Evolutionary conservation across 1,140 invertebrate species (phyloP).

Genomic region (Gerris buenoi): DNA sequence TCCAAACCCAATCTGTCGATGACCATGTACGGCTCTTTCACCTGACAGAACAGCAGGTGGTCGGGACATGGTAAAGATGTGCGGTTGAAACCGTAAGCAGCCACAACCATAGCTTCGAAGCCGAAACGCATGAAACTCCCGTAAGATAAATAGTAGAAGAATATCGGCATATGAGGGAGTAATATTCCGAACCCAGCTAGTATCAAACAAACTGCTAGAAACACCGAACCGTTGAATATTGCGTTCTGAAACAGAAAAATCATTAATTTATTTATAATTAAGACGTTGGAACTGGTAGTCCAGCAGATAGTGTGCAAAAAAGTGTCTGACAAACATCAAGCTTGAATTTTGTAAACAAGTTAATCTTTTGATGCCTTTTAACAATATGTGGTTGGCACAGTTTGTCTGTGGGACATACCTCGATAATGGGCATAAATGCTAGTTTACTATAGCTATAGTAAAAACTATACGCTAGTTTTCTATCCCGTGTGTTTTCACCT

Average conservation of each 20-base stretch:
- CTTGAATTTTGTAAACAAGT: no score
- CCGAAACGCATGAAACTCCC: neutral
- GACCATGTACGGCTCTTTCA: neutral
- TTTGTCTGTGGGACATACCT: no score
- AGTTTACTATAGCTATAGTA: no score
- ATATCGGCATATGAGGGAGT: neutral
- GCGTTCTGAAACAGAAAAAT: neutral
- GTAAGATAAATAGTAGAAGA: neutral
- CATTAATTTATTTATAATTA: no score
- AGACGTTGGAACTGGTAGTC: no score
- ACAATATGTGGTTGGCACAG: no score
- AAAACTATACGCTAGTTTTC: no score
- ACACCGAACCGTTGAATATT: neutral
- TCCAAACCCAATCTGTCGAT: neutral
- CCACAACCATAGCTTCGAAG: neutral
- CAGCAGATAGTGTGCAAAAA: no score
- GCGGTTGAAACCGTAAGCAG: neutral
- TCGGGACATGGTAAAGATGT: neutral
- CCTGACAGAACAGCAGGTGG: neutral
- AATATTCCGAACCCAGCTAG: neutral
- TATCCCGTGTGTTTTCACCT: no score
- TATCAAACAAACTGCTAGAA: neutral
- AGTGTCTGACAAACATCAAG: no score
- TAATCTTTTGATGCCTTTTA: no score
- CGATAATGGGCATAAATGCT: no score